Base-by-base conservation (phyloP, 2,888 invertebrate species). In the Pharmacophagus antenor region DNA sequence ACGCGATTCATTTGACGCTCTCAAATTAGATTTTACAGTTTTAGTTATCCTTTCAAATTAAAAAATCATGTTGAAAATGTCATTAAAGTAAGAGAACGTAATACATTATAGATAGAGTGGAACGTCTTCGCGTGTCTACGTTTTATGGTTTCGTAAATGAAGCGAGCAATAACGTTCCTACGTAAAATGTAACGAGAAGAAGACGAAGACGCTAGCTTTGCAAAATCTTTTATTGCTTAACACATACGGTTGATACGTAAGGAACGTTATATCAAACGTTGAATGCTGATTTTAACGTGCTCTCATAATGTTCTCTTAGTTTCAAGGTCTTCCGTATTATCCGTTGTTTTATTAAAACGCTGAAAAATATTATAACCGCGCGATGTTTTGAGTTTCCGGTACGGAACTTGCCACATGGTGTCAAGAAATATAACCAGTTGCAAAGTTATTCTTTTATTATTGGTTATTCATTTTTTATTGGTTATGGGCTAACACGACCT, bases 261-360 rank as follows among this genome's bases (percentile, higher is more conserved):
- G 44, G 27, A 42, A 47, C 37, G 37, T 37, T 56, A 42, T 41
- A 60, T 51, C n/a, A 52, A 25, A 47, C 21, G 41, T 52, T 25
- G 51, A n/a, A 41, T 25, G 41, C 56, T 27, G 4, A 48, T 42
- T 61, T 61, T 61, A 61, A 56, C 53, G 31, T 48, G 48, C 52
- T 51, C 53, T 61, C 25, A 49, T 46, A 46, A 47, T 31, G 53
- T 61, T 61, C 56, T 51, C 42, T 56, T 56, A 52, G 56, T 31
- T 53, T 56, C 56, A 56, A 20, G 56, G 56, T 56, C 53, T 56
- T 61, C 61, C 56, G 56, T 57, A 61, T 49, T 27, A 53, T 55
- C 41, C 31, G 31, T 47, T 2, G 46, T 50, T 60, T 60, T 60
- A 27, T 57, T 51, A 52, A n/a, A 27, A 25, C 18, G 15, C 47